Evolutionary conservation across 2,797 vertebrate genomes (phyloP).

Genomic region (Neosilurus mollespiculum): DNA sequence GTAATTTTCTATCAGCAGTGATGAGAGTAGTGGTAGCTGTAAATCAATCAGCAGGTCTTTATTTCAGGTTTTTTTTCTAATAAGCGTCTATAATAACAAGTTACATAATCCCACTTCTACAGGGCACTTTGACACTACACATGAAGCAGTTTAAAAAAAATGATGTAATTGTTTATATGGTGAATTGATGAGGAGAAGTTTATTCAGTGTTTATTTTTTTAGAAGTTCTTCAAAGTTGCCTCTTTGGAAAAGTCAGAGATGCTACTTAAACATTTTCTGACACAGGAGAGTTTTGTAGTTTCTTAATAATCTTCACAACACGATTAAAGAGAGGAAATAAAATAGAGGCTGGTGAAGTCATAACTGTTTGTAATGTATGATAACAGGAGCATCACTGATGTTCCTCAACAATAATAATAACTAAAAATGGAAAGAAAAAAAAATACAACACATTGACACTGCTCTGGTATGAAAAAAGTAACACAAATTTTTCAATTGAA

Average conservation of each 20-base stretch:
- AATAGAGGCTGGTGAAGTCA: not conserved
- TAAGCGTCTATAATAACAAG: not conserved
- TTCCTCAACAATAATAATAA: not conserved
- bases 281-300: not conserved
- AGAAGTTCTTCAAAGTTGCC: not conserved
- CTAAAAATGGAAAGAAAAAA: not conserved
- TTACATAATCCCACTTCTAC: not conserved
- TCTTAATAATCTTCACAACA: not conserved
- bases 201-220: not conserved
- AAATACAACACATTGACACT: not conserved
- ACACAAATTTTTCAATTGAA: not conserved
- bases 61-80: no score
- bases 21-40: no score
- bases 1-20: not conserved
- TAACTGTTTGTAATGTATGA: not conserved
- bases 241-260: not conserved
- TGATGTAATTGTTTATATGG: not conserved
- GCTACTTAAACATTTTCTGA: not conserved
- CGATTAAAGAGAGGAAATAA: not conserved
- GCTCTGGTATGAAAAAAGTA: not conserved
- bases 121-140: not conserved
- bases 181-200: not conserved
- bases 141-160: not conserved
- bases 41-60: not conserved
- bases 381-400: not conserved